Conservation (phyloP, 2,888 invertebrate species). For the Coleophora flavipennella region DNA sequence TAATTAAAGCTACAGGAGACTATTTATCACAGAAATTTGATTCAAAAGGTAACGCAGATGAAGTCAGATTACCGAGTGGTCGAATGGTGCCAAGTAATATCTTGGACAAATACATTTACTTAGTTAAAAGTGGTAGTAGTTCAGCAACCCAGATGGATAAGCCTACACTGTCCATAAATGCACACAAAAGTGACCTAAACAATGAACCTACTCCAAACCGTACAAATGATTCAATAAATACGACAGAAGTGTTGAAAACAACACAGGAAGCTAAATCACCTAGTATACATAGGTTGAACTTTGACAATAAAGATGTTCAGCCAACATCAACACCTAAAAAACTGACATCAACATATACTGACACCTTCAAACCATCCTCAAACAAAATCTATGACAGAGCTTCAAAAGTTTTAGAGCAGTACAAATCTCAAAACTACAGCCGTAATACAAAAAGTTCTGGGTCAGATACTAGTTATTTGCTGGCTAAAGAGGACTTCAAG, state of each 20-base stretch:
- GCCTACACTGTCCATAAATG: slow-evolving; percentile 15
- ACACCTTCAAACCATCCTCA: slow-evolving; percentile 49
- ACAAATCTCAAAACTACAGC: slow-evolving; percentile 43
- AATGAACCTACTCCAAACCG: slow-evolving; percentile 16
- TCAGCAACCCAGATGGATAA: slow-evolving; percentile 25
- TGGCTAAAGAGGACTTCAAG: slow-evolving; percentile 49
- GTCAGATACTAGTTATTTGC: slow-evolving; percentile 28
- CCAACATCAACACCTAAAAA: slow-evolving; percentile 60
- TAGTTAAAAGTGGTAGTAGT: slow-evolving; percentile 43
- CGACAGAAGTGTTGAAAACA: slow-evolving; percentile 1
- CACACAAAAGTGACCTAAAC: slow-evolving; percentile 12
- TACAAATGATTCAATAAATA: slow-evolving; percentile 3
- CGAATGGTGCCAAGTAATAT: slow-evolving; percentile 41
- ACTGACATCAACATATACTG: slow-evolving; percentile 23
- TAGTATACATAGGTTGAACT: slow-evolving; percentile 46
- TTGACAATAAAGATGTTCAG: slow-evolving; percentile 52
- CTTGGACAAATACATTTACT: slow-evolving; percentile 62
- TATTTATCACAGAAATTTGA: slow-evolving; percentile 52
- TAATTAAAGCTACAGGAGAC: slow-evolving; percentile 56
- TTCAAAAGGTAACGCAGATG: slow-evolving; percentile 27
- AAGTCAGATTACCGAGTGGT: slow-evolving; percentile 49
- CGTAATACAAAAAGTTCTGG: slow-evolving; percentile 31
- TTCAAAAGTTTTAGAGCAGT: slow-evolving; percentile 57
- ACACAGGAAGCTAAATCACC: slow-evolving; percentile 31
- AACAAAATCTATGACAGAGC: slow-evolving; percentile 60